phyloP scores from a whole-genome alignment of 2,113 vertebrate species.

The Cranoglanis bouderius region DNA sequence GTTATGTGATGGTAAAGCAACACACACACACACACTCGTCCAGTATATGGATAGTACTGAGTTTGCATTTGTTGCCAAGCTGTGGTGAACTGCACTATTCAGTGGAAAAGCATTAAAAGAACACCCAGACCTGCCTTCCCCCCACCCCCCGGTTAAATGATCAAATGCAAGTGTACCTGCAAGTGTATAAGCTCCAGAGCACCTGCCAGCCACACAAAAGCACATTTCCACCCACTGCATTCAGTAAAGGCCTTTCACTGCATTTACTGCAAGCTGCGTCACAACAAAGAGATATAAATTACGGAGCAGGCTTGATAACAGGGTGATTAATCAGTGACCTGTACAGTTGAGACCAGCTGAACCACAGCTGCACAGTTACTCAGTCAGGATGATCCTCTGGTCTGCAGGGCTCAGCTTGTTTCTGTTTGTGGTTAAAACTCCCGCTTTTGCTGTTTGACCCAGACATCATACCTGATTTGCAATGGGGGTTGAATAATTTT shows the following conservation, averaged over 20 bases:
- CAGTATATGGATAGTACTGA: no score
- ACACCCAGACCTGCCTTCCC: constrained; percentile 12
- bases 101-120: not conserved
- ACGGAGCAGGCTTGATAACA: constrained; percentile 71
- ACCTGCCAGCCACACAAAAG: constrained; percentile 76
- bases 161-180: constrained; percentile 63
- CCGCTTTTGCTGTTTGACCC: constrained; percentile 57
- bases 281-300: constrained; percentile 74
- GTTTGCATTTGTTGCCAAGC: not conserved
- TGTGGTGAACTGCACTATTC: not conserved
- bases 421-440: constrained; percentile 66
- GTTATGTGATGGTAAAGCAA: no score
- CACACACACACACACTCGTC: no score
- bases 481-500: no score
- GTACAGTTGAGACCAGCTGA: constrained; percentile 68
- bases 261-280: constrained; percentile 66
- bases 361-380: constrained; percentile 35
- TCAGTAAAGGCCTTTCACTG: constrained; percentile 67
- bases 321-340: constrained; percentile 69
- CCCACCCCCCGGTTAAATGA: constrained; percentile 37
- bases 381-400: constrained; percentile 58
- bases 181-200: constrained; percentile 58
- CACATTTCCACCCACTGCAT: constrained; percentile 72
- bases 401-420: constrained; percentile 43
- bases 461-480: no score